phyloP scores from a whole-genome alignment of 2,113 vertebrate genomes.

The Colaptes auratus region DNA sequence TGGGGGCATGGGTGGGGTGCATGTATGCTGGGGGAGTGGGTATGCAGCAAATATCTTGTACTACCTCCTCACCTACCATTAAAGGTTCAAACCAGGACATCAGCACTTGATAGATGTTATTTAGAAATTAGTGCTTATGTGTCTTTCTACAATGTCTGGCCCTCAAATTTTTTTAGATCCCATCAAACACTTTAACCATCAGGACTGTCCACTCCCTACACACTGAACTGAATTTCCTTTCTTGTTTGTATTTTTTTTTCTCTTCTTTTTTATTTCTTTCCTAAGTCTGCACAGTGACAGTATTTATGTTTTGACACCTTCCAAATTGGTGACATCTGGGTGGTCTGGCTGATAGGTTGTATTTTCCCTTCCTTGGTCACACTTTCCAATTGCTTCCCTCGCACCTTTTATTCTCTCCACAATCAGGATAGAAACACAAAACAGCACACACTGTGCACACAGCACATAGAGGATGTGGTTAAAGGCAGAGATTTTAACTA shows the following conservation, averaged over 20 bases:
- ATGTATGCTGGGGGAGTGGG: not conserved
- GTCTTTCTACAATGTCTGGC: not conserved
- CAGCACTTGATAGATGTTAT: not conserved
- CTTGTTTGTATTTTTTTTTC: not conserved
- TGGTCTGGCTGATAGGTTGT: not conserved
- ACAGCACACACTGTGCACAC: not conserved
- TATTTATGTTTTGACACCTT: not conserved
- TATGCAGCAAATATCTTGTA: not conserved
- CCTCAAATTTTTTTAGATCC: not conserved
- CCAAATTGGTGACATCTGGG: not conserved
- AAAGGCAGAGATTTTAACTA: slow-evolving; percentile 17
- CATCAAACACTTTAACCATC: not conserved
- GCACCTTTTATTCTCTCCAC: slow-evolving; percentile 15
- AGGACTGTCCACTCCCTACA: not conserved
- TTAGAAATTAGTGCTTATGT: slow-evolving; percentile 9
- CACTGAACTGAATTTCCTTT: not conserved
- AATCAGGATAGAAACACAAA: not conserved
- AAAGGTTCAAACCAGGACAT: slow-evolving; percentile 74
- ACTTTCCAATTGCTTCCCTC: not conserved
- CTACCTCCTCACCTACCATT: not conserved
- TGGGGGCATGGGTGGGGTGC: not conserved
- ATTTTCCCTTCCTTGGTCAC: not conserved
- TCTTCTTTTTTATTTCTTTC: not conserved
- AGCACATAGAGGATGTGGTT: not conserved
- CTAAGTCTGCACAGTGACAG: not conserved